Evolutionary conservation across 2,113 vertebrate species (phyloP), one percentile per base, ranked within the genome.

Genomic region (Ursus arctos): DNA sequence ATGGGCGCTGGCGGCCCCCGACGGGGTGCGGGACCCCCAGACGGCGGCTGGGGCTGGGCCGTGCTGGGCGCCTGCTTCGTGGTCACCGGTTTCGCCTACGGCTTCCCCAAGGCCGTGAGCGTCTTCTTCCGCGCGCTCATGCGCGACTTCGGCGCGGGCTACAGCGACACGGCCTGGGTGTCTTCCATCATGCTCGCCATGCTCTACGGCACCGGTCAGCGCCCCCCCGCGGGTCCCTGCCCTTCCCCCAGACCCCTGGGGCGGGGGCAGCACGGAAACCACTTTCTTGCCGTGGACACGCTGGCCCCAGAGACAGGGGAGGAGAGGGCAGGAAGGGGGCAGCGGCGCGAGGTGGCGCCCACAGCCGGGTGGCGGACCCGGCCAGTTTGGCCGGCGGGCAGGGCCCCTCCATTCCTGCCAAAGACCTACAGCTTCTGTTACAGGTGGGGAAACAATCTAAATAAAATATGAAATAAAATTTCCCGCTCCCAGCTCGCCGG

Each of bases 81-180:
- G 94, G 98, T 99, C 98, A 99, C 99, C 0, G 99, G 99, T 65
- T 99, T 99, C 97, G 99, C 99, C 98, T 99, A 99, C 19, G 99
- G 98, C 96, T 99, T 99, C 89, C 99, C 99, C 6, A 99, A 99
- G 98, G 99, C 99, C 0, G 98, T 99, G 96, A 99, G 99, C 97
- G 98, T 99, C 97, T 99, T 99, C 97, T 99, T 99, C 98, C 98
- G 99, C 82, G 99, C 98, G 55, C 99, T 99, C 82, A 99, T 99
- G 99, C 97, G 97, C 1, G 99, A 99, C 87, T 99, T 99, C 72
- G 98, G 98, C 0, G 99, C 99, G 16, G 99, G 99, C 87, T 99
- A 99, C 98, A 99, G 99, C 43, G 99, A 99, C 97, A 99, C 99
- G 1, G 99, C 99, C 95, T 99, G 99, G 99, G 99, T 99, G 97